Evolutionary conservation across 53 echinoderm and acorn worm species (phyloP).

Genomic region (Apostichopus leukothele): DNA sequence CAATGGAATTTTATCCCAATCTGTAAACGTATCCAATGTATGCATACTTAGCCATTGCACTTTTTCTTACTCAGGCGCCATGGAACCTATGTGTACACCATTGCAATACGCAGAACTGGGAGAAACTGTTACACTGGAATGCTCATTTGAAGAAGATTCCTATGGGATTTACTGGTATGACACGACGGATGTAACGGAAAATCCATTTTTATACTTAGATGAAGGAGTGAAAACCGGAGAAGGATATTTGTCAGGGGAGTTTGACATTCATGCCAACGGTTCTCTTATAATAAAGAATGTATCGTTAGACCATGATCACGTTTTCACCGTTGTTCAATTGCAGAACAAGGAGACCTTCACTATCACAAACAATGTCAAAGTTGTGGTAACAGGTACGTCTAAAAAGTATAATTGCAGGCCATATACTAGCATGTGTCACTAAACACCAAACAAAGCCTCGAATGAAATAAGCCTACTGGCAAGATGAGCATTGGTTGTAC

Average conservation of each 20-base stretch:
- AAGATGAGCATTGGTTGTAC: background rate
- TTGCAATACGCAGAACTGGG: background rate
- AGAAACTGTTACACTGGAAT: background rate
- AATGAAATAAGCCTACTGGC: background rate
- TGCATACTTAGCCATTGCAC: too few relatives aligned
- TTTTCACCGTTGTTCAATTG: background rate
- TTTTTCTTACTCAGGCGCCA: too few relatives aligned
- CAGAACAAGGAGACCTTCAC: background rate
- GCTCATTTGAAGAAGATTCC: background rate
- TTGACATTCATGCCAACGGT: background rate
- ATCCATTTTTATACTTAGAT: background rate
- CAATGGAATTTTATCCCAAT: too few relatives aligned
- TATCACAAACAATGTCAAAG: background rate
- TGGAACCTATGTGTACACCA: background rate
- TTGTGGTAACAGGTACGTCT: constrained; percentile 4
- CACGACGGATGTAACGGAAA: background rate
- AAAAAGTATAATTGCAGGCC: background rate
- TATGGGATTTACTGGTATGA: background rate
- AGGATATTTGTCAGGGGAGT: background rate
- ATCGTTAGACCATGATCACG: background rate
- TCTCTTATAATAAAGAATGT: constrained; percentile 9
- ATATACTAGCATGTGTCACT: background rate
- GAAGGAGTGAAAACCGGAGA: background rate
- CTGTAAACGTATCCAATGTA: too few relatives aligned
- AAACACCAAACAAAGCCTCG: background rate